Base-by-base conservation (phyloP, 2,888 invertebrate species). In the Drosophila longiperda region DNA sequence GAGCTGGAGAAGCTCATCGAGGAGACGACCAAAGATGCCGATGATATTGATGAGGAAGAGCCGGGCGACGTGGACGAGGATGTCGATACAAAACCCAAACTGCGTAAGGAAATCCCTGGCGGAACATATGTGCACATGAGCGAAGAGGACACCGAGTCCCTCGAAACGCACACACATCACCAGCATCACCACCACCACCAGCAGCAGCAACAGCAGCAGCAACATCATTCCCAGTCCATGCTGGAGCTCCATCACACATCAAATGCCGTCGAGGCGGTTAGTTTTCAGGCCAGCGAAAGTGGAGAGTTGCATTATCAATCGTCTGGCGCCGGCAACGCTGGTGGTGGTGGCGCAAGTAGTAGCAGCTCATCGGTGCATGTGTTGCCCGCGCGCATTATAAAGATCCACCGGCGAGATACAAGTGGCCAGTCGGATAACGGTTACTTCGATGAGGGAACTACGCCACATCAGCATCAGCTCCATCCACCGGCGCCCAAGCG, bases 21-120 rank as follows among this genome's bases (percentile, higher is more conserved):
- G 61, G 93, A 92, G 71, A 93, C 92, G 50, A 92, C 92, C 65
- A 92, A 92, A 88, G 93, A 93, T 71, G 92, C 93, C n/a, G 93
- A 92, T 11, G 92, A 93, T 68, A 83, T 89, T 3, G 86, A 91
- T 8, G 92, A 92, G 36, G 78, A 75, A 3, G 85, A 85, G 23
- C 63, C 53, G 17, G 59, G 49, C 1, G 66, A 62, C 1, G 57
- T 42, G 3, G 68, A 80, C 9, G 87, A 88, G 2, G 85, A 86
- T 3, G 66, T 78, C 1, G 92, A 92, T 6, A 75, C 89, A 7
- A 92, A 93, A 66, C 87, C 91, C 53, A 92, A 92, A 69, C 77
- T 92, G 40, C 75, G 54, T 12, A 92, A 92, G 36, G 90, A 90
- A 49, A 75, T 91, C 0, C 81, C 55, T 33, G 71, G 87, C 9